Evolutionary conservation across 2,113 vertebrate species (phyloP).

Genomic region (Cyphomyrus plagiostoma): DNA sequence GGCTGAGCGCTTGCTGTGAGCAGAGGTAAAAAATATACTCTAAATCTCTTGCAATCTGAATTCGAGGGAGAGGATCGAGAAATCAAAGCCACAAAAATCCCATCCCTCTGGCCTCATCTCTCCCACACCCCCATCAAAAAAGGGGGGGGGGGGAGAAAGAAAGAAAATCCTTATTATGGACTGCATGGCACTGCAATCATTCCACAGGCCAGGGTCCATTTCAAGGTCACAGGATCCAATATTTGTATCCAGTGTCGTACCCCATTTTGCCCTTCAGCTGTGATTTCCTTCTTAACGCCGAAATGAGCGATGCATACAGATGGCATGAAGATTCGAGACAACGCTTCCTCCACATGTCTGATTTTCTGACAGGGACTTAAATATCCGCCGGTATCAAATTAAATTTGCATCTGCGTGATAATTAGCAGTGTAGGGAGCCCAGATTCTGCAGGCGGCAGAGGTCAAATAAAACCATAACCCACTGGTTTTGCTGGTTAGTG

Average conservation of each 20-base stretch:
- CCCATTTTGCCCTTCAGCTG: background rate
- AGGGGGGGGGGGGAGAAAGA: background rate
- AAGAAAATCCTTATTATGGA: constrained; percentile 18
- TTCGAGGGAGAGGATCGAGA: background rate
- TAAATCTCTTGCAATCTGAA: background rate
- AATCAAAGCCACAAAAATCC: background rate
- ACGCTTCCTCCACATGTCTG: background rate
- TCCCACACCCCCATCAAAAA: background rate
- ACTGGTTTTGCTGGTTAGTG: background rate
- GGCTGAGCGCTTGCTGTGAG: background rate
- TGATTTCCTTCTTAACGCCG: background rate
- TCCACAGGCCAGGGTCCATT: constrained; percentile 5
- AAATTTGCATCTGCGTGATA: background rate
- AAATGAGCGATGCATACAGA: background rate
- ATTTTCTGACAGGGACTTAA: background rate
- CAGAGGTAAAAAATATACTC: background rate
- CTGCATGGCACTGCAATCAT: background rate
- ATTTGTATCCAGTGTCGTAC: background rate
- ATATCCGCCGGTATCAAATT: background rate
- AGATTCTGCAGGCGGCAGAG: background rate
- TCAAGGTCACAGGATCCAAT: constrained; percentile 19
- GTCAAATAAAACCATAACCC: background rate
- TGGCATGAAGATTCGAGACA: background rate
- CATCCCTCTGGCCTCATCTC: background rate
- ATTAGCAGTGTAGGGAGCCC: background rate